Percentiles rank a stretch among this genome's conserved stretches.
Conservation (phyloP, 2,888 invertebrate genomes). For the Yponomeuta cagnagella region DNA sequence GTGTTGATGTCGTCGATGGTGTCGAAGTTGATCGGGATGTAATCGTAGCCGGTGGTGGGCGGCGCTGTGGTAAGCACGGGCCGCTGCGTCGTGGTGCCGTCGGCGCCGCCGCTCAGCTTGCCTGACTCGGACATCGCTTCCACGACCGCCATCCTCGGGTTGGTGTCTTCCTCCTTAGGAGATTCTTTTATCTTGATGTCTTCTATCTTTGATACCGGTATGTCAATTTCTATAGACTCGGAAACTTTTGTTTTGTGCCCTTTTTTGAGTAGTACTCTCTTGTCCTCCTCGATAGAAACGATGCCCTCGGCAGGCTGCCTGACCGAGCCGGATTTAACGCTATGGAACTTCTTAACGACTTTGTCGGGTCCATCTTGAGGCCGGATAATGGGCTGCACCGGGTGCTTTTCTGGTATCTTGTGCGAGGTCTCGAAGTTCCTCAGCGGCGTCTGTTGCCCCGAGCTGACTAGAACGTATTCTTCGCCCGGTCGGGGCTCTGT, state of each 20-base stretch:
- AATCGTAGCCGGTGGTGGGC: slow-evolving; percentile 50
- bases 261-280: slow-evolving; percentile 51
- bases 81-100: slow-evolving; percentile 73
- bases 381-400: slow-evolving; percentile 48
- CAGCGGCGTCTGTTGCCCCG: slow-evolving; percentile 64
- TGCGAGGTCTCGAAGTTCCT: slow-evolving; percentile 82
- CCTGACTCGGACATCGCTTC: slow-evolving; percentile 70
- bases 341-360: slow-evolving; percentile 54
- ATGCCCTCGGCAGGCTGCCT: slow-evolving; percentile 63
- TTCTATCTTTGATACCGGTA: slow-evolving; percentile 66
- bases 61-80: slow-evolving; percentile 72
- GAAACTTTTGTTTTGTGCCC: slow-evolving; percentile 53
- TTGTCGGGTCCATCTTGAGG: slow-evolving; percentile 64
- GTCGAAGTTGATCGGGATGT: slow-evolving; percentile 67
- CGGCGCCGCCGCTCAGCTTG: slow-evolving; percentile 50
- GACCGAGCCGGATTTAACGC: slow-evolving; percentile 37
- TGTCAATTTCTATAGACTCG: slow-evolving; percentile 64
- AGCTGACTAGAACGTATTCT: slow-evolving; percentile 80
- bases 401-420: slow-evolving; percentile 77
- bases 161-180: slow-evolving; percentile 61
- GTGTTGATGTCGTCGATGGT: slow-evolving; percentile 68
- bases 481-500: slow-evolving; percentile 79
- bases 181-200: slow-evolving; percentile 69
- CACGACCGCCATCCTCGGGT: slow-evolving; percentile 62
- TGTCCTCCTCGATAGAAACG: slow-evolving; percentile 66